phyloP scores from a whole-genome alignment of 2,797 vertebrate species.

The Channallabes apus region DNA sequence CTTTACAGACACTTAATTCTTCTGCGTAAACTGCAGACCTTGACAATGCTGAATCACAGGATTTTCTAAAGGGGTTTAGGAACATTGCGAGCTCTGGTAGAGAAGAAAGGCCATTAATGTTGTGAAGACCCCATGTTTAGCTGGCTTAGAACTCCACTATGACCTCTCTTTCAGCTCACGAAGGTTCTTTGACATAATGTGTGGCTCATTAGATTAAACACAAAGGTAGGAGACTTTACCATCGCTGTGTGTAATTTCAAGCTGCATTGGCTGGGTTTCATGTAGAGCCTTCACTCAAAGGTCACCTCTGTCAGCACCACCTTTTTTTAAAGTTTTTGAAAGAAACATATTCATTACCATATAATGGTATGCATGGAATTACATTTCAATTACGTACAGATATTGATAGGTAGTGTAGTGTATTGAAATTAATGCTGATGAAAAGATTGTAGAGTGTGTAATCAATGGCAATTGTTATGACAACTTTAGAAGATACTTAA shows the following conservation, averaged over 20 bases:
- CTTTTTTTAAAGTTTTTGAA: background rate
- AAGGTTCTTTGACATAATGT: conserved; percentile 73
- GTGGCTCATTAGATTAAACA: conserved; percentile 73
- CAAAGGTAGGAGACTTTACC: conserved; percentile 47
- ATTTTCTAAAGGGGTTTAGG: conserved; percentile 3
- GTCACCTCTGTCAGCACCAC: conserved; percentile 24
- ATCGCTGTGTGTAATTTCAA: conserved; percentile 20
- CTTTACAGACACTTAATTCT: background rate
- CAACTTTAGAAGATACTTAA: background rate
- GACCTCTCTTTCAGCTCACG: conserved; percentile 67
- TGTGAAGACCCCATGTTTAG: background rate
- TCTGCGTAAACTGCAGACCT: background rate
- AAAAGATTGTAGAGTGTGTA: background rate
- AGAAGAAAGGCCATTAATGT: conserved; percentile 17
- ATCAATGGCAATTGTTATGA: background rate
- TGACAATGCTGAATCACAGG: background rate
- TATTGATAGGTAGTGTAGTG: background rate
- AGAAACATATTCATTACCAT: conserved; percentile 32
- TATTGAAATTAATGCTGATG: background rate
- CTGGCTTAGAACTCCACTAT: conserved; percentile 14
- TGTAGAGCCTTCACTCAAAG: conserved; percentile 44
- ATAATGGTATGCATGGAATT: conserved; percentile 1
- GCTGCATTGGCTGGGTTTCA: conserved; percentile 27
- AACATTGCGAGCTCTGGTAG: conserved; percentile 7
- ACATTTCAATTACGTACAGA: conserved; percentile 9